Conservation (phyloP, 1,140 invertebrate species). For the Plodia interpunctella region DNA sequence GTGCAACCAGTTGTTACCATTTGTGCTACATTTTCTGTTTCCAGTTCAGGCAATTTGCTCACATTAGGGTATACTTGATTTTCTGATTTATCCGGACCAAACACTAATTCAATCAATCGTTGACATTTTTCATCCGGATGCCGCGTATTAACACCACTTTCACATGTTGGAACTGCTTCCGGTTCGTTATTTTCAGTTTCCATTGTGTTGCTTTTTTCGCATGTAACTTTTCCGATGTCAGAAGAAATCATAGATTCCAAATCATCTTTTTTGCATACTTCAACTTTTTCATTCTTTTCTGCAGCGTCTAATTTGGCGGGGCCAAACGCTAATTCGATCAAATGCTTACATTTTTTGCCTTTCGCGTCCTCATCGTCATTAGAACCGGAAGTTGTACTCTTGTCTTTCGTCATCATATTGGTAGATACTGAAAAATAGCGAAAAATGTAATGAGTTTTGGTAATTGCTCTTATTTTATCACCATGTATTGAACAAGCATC, state of each 20-base stretch:
- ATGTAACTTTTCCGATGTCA: background rate
- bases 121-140: slow-evolving; percentile 31
- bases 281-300: slow-evolving; percentile 8
- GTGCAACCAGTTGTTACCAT: background rate
- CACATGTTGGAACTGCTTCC: slow-evolving; percentile 22
- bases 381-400: slow-evolving; percentile 21
- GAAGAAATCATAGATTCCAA: background rate
- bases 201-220: background rate
- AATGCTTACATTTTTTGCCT: slow-evolving; percentile 23
- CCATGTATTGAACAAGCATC: background rate
- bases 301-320: background rate
- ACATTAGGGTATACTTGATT: background rate
- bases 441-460: slow-evolving; percentile 21
- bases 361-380: slow-evolving; percentile 21
- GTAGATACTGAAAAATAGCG: slow-evolving; percentile 37
- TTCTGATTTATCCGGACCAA: slow-evolving; percentile 12
- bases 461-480: background rate
- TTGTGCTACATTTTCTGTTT: slow-evolving; percentile 4
- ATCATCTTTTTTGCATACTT: background rate
- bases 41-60: background rate
- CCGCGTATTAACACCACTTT: slow-evolving; percentile 24
- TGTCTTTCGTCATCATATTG: slow-evolving; percentile 18
- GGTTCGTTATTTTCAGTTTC: slow-evolving; percentile 7
- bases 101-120: slow-evolving; percentile 25
- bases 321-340: slow-evolving; percentile 28